These are phyloP conservation scores for Silurus aristotelis DNA, from an alignment of 2,797 vertebrate genomes.

Conservation along the genomic window DNA sequence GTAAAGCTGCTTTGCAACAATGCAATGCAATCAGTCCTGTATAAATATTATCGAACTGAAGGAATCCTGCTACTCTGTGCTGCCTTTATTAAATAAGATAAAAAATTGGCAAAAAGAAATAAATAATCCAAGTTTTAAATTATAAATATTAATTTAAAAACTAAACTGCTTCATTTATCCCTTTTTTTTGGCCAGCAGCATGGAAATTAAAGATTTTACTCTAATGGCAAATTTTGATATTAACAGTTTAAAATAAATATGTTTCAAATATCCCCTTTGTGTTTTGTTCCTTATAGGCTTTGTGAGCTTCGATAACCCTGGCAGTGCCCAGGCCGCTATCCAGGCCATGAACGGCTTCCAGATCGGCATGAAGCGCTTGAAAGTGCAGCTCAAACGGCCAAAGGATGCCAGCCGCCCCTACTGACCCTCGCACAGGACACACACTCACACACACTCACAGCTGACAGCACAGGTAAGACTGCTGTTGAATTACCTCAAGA, in stretches of 20 bases:
- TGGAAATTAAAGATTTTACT: background rate
- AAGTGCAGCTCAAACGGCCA: slow-evolving; percentile 85
- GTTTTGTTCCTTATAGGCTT: slow-evolving; percentile 72
- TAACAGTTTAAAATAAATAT: background rate
- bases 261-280: background rate
- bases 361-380: slow-evolving; percentile 86
- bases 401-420: slow-evolving; percentile 84
- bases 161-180: background rate
- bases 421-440: slow-evolving; percentile 60
- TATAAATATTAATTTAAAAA: background rate
- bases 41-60: background rate
- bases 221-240: background rate
- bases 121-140: background rate
- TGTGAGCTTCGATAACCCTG: slow-evolving; percentile 88
- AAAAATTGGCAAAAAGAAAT: background rate
- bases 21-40: slow-evolving; percentile 7
- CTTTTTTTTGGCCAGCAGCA: background rate
- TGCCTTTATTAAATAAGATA: background rate
- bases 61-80: slow-evolving; percentile 9
- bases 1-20: slow-evolving; percentile 21
- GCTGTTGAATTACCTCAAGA: background rate
- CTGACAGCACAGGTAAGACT: slow-evolving; percentile 51
- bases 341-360: slow-evolving; percentile 88
- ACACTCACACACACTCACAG: slow-evolving; percentile 36
- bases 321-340: slow-evolving; percentile 85